Conservation (phyloP, 1,140 invertebrate genomes). For the Drosophila baimaii region DNA sequence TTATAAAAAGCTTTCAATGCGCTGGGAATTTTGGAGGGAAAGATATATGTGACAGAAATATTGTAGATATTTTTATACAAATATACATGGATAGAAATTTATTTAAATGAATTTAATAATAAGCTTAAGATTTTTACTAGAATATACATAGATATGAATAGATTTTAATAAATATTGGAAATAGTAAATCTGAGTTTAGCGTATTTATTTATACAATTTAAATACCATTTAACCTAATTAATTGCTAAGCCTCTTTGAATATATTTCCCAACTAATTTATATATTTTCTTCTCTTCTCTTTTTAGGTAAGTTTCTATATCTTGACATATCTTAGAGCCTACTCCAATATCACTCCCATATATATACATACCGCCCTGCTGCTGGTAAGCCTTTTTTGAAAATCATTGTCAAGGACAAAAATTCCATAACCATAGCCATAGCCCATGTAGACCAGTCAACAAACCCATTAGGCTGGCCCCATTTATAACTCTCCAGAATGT, state of each 20-base stretch:
- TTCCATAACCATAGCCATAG: slow-evolving; percentile 32
- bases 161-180: no score
- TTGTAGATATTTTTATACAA: no score
- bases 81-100: not conserved
- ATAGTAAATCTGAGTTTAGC: no score
- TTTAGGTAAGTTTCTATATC: slow-evolving; percentile 62
- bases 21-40: not conserved
- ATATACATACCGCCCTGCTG: no score
- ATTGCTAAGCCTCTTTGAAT: no score
- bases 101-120: not conserved
- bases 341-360: not conserved
- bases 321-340: slow-evolving; percentile 2
- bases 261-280: not conserved
- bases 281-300: slow-evolving; percentile 21
- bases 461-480: slow-evolving; percentile 76
- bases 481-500: slow-evolving; percentile 68
- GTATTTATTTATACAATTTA: not conserved
- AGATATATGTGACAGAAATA: no score
- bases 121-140: no score
- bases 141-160: no score
- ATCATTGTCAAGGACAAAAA: slow-evolving; percentile 69
- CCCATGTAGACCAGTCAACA: slow-evolving; percentile 69
- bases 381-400: slow-evolving; percentile 40
- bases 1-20: slow-evolving; percentile 1
- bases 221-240: not conserved